Conservation (phyloP, 2,888 invertebrate genomes). For the Lysandra coridon region DNA sequence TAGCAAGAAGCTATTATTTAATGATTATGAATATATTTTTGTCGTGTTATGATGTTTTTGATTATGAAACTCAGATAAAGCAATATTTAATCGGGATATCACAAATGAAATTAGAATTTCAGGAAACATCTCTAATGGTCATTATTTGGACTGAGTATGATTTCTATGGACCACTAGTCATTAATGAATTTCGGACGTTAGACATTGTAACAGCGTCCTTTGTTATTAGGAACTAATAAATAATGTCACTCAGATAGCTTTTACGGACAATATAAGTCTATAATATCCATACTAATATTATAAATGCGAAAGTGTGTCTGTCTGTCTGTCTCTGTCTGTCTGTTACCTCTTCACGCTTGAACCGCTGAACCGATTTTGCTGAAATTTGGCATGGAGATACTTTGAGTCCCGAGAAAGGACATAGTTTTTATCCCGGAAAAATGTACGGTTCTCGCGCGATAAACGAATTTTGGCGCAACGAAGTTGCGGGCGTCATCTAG, state of each 20-base stretch:
- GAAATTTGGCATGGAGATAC: too few species aligned
- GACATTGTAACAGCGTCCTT: not conserved
- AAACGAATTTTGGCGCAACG: too few species aligned
- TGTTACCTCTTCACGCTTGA: too few species aligned
- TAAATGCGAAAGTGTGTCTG: too few species aligned
- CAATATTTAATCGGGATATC: not conserved
- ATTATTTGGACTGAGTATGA: not conserved
- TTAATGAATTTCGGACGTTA: not conserved
- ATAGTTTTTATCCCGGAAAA: too few species aligned
- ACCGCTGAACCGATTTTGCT: too few species aligned
- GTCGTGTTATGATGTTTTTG: not conserved
- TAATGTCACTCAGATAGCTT: not conserved
- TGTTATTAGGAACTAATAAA: conserved; percentile 6
- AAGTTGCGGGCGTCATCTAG: too few species aligned
- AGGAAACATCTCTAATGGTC: not conserved
- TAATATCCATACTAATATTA: not conserved
- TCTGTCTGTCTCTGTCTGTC: too few species aligned
- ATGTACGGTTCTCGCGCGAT: too few species aligned
- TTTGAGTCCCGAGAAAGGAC: too few species aligned
- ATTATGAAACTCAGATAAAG: not conserved
- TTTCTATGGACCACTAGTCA: not conserved
- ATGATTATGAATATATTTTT: not conserved
- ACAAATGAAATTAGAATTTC: not conserved
- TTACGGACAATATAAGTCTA: not conserved
- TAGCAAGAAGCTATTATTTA: not conserved